A percentile compares a stretch with the other conserved stretches of the same genome.
phyloP scores from a whole-genome alignment of 2,888 invertebrate species.

The Lithosia quadra region DNA sequence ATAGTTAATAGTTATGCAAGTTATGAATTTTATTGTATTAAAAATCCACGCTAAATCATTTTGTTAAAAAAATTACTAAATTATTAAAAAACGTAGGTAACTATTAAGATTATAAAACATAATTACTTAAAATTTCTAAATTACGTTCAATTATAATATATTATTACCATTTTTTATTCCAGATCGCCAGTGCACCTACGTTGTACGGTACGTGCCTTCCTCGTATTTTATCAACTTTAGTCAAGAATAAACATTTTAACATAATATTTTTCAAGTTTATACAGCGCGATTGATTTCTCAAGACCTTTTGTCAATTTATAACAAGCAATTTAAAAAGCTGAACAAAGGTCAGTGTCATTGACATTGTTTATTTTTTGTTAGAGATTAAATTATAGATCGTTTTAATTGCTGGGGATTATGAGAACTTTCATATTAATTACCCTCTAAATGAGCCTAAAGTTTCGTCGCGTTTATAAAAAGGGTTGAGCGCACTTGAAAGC shows the following conservation, averaged over 20 bases:
- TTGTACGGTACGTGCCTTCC: too few relatives aligned
- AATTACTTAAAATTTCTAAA: too few relatives aligned
- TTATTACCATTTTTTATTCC: too few relatives aligned
- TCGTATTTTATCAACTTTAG: neutral
- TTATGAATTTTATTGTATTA: too few relatives aligned
- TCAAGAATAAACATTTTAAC: neutral
- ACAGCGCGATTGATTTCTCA: neutral
- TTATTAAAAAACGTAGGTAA: too few relatives aligned
- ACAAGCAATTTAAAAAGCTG: conserved; percentile 37
- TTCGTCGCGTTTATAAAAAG: conserved; percentile 76
- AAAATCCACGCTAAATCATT: too few relatives aligned
- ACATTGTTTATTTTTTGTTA: conserved; percentile 65
- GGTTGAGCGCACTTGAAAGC: conserved; percentile 69
- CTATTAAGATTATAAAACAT: too few relatives aligned
- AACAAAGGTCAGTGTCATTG: conserved; percentile 58
- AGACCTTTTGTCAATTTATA: conserved; percentile 16
- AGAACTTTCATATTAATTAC: conserved; percentile 84
- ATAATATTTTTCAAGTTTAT: neutral
- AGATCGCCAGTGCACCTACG: too few relatives aligned
- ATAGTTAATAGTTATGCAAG: too few relatives aligned
- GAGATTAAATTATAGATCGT: conserved; percentile 53
- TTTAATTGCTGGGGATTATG: conserved; percentile 81
- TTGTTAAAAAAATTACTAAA: too few relatives aligned
- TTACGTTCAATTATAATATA: too few relatives aligned
- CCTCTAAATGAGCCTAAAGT: conserved; percentile 79